These are phyloP conservation scores for Eumaeus atala DNA, from an alignment of 1,140 invertebrate species.

Conservation along the genomic window DNA sequence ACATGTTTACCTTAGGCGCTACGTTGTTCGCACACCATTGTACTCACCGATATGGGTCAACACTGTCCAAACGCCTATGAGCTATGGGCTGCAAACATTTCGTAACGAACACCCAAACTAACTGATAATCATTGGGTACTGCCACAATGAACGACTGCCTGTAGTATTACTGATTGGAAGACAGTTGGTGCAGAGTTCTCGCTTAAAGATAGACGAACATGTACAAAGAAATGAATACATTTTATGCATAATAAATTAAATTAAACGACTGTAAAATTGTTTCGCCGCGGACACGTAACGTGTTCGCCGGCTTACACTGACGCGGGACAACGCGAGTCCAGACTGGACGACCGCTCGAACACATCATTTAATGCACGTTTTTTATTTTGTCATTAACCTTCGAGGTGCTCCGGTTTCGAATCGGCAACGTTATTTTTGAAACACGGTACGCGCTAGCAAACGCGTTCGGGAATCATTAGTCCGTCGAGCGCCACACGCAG, in stretches of 20 bases:
- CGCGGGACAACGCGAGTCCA: conserved; percentile 38
- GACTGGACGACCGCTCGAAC: conserved; percentile 40
- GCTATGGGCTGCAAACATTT: conserved; percentile 41
- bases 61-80: conserved; percentile 58
- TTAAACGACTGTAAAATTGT: background rate
- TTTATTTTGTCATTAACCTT: conserved; percentile 72
- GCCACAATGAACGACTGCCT: too few species aligned
- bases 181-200: too few species aligned
- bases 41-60: conserved; percentile 52
- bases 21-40: conserved; percentile 33
- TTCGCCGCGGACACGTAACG: background rate
- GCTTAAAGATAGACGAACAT: too few species aligned
- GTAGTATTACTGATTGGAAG: too few species aligned
- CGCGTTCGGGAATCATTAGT: conserved; percentile 21
- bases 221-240: background rate
- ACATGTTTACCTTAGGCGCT: conserved; percentile 36
- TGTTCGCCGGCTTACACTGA: conserved; percentile 34
- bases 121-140: too few species aligned
- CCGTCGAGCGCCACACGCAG: conserved; percentile 26
- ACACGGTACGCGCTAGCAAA: conserved; percentile 54
- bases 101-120: conserved; percentile 25
- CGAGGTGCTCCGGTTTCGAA: conserved; percentile 68
- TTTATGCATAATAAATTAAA: conserved; percentile 1
- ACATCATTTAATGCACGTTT: conserved; percentile 65
- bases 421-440: conserved; percentile 69